phyloP scores from a whole-genome alignment of 1,140 invertebrate species.

The Lordiphosa clarofinis region DNA sequence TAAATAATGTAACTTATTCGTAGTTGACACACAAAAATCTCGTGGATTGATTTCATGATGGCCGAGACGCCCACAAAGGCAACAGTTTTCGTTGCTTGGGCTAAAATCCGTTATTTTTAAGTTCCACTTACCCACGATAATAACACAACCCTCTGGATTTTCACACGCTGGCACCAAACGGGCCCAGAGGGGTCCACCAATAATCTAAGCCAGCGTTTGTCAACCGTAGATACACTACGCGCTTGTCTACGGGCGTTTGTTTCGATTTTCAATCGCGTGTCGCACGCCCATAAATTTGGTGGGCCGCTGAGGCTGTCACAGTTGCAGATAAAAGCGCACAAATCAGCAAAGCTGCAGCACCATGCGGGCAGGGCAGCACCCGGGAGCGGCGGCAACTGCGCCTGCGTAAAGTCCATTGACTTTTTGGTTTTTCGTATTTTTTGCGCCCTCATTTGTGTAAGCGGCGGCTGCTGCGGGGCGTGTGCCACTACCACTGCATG shows the following conservation, averaged over 20 bases:
- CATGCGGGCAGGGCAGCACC: conserved; percentile 40
- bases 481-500: conserved; percentile 49
- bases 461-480: conserved; percentile 43
- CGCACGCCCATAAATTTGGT: conserved; percentile 57
- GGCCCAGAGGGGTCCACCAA: background rate
- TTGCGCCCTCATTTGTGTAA: conserved; percentile 29
- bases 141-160: conserved; percentile 40
- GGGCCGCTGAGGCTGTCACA: conserved; percentile 27
- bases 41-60: no score
- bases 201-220: conserved; percentile 10
- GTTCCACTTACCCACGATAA: conserved; percentile 24
- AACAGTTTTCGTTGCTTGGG: background rate
- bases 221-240: conserved; percentile 20
- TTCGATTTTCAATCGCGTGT: conserved; percentile 71
- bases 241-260: conserved; percentile 15
- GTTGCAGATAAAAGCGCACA: conserved; percentile 40
- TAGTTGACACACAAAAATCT: no score
- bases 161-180: conserved; percentile 46
- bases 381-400: conserved; percentile 30
- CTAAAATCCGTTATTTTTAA: conserved; percentile 30
- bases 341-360: conserved; percentile 50
- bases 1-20: no score
- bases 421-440: conserved; percentile 15
- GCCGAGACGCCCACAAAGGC: no score
- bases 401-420: conserved; percentile 57